Evolutionary conservation across 2,797 vertebrate species (phyloP).

Genomic region (Eulemur mongoz): DNA sequence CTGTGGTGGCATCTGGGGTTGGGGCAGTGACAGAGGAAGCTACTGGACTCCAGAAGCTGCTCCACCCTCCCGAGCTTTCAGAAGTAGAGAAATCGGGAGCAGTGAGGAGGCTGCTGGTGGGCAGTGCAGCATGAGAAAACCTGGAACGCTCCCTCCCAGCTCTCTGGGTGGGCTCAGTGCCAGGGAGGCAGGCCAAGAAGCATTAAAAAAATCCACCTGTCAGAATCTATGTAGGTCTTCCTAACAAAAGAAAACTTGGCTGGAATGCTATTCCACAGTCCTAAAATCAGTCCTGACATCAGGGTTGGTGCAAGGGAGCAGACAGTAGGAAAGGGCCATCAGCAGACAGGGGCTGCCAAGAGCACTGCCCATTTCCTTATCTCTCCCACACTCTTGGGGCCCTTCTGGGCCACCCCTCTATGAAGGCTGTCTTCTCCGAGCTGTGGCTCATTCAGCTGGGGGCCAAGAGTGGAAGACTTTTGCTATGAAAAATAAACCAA

Average conservation of each 20-base stretch:
- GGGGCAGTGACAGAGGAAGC: not conserved
- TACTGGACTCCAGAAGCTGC: not conserved
- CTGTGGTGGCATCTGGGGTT: not conserved
- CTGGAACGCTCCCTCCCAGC: not conserved
- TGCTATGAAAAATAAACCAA: not conserved
- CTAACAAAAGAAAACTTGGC: constrained; percentile 46
- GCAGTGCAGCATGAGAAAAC: not conserved
- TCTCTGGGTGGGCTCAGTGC: not conserved
- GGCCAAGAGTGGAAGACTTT: not conserved
- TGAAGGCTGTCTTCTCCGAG: not conserved
- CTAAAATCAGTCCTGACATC: not conserved
- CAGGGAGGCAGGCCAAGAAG: constrained; percentile 56
- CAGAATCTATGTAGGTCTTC: not conserved
- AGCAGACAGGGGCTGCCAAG: not conserved
- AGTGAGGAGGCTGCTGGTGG: not conserved
- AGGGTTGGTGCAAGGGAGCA: not conserved
- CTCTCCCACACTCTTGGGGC: not conserved
- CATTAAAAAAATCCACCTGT: constrained; percentile 66
- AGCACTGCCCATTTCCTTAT: not conserved
- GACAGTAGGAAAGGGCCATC: not conserved
- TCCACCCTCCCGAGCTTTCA: not conserved
- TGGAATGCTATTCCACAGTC: not conserved
- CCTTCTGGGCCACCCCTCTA: not conserved
- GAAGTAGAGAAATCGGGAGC: not conserved
- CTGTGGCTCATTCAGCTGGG: not conserved